A percentile compares a stretch with the other conserved stretches of the same genome.
Evolutionary conservation across 53 echinoderm and acorn worm species (phyloP).

Genomic region (Astropecten irregularis): DNA sequence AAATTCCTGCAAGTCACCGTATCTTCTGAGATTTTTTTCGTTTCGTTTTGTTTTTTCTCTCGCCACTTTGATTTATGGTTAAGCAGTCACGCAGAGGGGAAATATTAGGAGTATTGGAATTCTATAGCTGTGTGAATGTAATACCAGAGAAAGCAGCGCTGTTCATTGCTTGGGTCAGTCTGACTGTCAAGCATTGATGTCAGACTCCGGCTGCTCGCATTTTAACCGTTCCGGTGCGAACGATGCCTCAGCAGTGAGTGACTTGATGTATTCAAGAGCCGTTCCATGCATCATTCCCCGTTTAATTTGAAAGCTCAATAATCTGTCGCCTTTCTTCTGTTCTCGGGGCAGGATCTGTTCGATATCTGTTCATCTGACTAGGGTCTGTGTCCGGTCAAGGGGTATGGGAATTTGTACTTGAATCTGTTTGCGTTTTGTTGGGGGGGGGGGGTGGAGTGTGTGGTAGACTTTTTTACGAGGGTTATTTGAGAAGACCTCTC

Average conservation of each 20-base stretch:
- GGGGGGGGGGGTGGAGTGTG: no score
- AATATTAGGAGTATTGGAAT: not conserved
- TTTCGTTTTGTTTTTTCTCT: not conserved
- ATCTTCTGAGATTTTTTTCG: no score
- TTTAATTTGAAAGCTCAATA: constrained; percentile 5
- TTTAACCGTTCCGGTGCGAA: not conserved
- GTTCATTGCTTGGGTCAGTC: not conserved
- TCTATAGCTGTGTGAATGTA: not conserved
- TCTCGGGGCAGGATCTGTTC: not conserved
- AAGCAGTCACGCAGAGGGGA: not conserved
- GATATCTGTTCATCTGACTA: not conserved
- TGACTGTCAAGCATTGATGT: no score
- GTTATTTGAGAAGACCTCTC: no score
- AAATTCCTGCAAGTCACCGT: no score
- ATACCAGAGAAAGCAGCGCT: not conserved
- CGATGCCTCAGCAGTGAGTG: not conserved
- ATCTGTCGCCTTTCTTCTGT: not conserved
- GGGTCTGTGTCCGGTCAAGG: no score
- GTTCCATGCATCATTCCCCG: constrained; percentile 12
- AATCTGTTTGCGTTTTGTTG: no score
- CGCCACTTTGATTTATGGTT: not conserved
- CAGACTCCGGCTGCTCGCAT: not conserved
- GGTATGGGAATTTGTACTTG: no score
- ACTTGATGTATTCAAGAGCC: constrained; percentile 16
- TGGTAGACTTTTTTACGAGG: no score